Percentiles rank a stretch among this genome's conserved stretches.
These are phyloP conservation scores for Neodiprion lecontei DNA, from an alignment of 1,140 invertebrate genomes.

Conservation along the genomic window DNA sequence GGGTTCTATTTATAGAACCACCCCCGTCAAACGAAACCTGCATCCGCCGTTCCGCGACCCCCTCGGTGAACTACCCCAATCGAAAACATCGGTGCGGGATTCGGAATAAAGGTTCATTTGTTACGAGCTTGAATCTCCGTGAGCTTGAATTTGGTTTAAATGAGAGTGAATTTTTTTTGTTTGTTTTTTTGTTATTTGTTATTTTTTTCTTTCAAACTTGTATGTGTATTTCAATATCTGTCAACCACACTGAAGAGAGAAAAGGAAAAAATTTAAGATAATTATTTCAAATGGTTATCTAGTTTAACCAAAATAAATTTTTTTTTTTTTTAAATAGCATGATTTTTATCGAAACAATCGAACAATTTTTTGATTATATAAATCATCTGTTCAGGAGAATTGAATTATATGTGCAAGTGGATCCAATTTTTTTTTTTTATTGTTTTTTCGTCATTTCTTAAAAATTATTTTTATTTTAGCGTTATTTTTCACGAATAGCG, in stretches of 20 bases:
- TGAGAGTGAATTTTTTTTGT: no score
- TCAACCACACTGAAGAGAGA: background rate
- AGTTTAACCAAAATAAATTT: background rate
- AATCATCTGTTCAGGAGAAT: no score
- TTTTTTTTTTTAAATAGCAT: background rate
- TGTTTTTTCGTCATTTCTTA: no score
- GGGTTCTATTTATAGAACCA: conserved; percentile 51
- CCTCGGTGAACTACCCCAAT: background rate
- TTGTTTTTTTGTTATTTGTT: background rate
- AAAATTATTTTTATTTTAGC: no score
- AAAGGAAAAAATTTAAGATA: background rate
- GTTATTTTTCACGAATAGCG: no score
- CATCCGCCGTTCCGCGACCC: background rate
- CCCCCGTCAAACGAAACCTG: conserved; percentile 43
- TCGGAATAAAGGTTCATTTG: no score
- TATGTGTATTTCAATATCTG: background rate
- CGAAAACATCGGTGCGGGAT: no score
- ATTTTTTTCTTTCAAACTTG: background rate
- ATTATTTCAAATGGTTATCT: background rate
- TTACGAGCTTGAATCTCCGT: no score
- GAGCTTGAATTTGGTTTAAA: no score
- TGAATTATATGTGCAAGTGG: no score
- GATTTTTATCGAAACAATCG: background rate
- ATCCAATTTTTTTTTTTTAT: no score
- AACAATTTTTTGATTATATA: no score